Evolutionary conservation across 1,140 invertebrate genomes (phyloP).

Genomic region (Babylonia areolata): DNA sequence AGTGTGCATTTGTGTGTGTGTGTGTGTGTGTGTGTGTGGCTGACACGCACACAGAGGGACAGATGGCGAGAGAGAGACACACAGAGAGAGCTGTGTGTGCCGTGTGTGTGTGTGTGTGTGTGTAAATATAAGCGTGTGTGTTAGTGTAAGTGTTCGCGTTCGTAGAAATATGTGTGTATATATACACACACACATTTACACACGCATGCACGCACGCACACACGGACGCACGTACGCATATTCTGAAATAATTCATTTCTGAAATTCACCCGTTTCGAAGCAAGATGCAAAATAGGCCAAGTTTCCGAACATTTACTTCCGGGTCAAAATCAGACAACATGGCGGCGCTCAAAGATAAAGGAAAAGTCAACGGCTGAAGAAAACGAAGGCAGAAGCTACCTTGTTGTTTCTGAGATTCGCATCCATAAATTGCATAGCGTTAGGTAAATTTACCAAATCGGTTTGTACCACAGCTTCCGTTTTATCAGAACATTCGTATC

Average conservation of each 20-base stretch:
- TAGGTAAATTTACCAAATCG: background rate
- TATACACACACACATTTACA: too few species aligned
- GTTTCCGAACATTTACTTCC: conserved; percentile 8
- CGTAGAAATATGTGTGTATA: too few species aligned
- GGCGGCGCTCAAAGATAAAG: background rate
- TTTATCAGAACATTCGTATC: background rate
- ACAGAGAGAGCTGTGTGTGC: too few species aligned
- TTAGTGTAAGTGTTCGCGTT: background rate
- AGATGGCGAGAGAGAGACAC: too few species aligned
- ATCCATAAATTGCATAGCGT: background rate
- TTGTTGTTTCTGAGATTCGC: background rate
- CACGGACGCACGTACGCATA: background rate
- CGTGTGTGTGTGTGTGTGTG: too few species aligned
- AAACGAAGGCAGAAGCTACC: background rate
- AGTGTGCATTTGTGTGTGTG: too few species aligned
- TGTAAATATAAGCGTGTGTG: too few species aligned
- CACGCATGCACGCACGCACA: too few species aligned
- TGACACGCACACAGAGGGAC: too few species aligned
- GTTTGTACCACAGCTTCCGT: background rate
- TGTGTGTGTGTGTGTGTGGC: too few species aligned
- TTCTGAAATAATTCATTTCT: background rate
- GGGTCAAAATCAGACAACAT: conserved; percentile 8
- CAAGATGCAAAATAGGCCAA: too few species aligned
- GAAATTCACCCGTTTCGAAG: background rate
- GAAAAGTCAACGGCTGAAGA: conserved; percentile 16